phyloP scores from a whole-genome alignment of 2,888 invertebrate genomes.

The Cacoxenus indagator region DNA sequence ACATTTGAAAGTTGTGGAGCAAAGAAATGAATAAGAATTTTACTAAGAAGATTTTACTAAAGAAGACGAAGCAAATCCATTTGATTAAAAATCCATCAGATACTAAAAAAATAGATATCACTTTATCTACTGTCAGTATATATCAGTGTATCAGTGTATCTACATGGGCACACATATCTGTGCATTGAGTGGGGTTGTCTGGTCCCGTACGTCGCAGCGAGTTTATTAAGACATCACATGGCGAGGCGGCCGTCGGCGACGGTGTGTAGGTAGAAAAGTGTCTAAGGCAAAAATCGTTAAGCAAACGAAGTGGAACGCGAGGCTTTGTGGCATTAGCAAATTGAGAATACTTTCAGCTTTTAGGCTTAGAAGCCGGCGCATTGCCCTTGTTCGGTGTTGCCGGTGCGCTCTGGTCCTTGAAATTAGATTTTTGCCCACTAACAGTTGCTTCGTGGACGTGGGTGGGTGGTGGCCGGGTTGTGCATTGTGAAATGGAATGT shows the following conservation, averaged over 20 bases:
- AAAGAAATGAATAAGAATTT: no score
- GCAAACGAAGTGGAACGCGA: slow-evolving; percentile 51
- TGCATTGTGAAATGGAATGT: slow-evolving; percentile 6
- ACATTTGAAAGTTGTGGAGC: no score
- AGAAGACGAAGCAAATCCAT: slow-evolving; percentile 57
- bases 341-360: slow-evolving; percentile 5
- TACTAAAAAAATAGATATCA: no score
- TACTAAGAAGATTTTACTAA: no score
- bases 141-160: not conserved
- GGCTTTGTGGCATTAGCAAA: slow-evolving; percentile 7
- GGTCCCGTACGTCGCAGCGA: not conserved
- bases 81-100: slow-evolving; percentile 50
- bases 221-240: slow-evolving; percentile 55
- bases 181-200: not conserved
- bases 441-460: not conserved
- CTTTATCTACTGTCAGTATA: slow-evolving; percentile 7
- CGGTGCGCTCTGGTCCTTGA: slow-evolving; percentile 55
- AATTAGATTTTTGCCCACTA: slow-evolving; percentile 52
- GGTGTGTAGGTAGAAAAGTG: slow-evolving; percentile 10
- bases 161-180: slow-evolving; percentile 23
- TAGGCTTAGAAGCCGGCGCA: slow-evolving; percentile 25
- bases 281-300: slow-evolving; percentile 55
- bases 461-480: slow-evolving; percentile 35
- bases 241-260: slow-evolving; percentile 30
- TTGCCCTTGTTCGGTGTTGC: slow-evolving; percentile 16